Percentiles rank a stretch among this genome's conserved stretches.
Evolutionary conservation across 2,797 vertebrate genomes (phyloP).

Genomic region (Thamnophis elegans): DNA sequence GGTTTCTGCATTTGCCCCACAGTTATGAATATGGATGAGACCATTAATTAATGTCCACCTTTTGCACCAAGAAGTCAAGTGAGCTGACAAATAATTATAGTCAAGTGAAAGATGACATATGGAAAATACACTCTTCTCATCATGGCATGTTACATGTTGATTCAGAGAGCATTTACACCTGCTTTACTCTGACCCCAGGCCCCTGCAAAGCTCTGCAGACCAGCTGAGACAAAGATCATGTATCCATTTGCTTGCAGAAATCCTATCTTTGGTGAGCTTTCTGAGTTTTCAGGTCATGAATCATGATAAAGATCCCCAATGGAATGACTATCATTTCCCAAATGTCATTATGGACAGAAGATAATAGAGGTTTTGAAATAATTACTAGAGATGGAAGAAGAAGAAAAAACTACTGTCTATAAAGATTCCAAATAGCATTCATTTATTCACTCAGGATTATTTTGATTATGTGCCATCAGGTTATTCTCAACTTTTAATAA

Average conservation of each 20-base stretch:
- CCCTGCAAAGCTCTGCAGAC: not conserved
- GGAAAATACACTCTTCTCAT: conserved; percentile 14
- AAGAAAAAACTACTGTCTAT: not conserved
- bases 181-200: conserved; percentile 10
- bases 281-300: conserved; percentile 23
- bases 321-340: conserved; percentile 16
- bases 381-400: conserved; percentile 1
- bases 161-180: conserved; percentile 22
- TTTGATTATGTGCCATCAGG: not conserved
- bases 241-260: conserved; percentile 12
- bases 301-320: not conserved
- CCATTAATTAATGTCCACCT: conserved; percentile 33
- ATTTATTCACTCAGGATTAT: not conserved
- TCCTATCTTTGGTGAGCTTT: not conserved
- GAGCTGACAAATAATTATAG: conserved; percentile 23
- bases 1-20: conserved; percentile 23
- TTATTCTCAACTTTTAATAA: not conserved
- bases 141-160: conserved; percentile 25
- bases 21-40: conserved; percentile 25
- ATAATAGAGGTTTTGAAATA: not conserved
- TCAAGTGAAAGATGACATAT: conserved; percentile 15
- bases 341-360: not conserved
- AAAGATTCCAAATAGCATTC: not conserved
- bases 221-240: not conserved
- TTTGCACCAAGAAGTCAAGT: conserved; percentile 29